These are phyloP conservation scores for Hydropsyche tenuis DNA, from an alignment of 1,140 invertebrate species.

Conservation along the genomic window DNA sequence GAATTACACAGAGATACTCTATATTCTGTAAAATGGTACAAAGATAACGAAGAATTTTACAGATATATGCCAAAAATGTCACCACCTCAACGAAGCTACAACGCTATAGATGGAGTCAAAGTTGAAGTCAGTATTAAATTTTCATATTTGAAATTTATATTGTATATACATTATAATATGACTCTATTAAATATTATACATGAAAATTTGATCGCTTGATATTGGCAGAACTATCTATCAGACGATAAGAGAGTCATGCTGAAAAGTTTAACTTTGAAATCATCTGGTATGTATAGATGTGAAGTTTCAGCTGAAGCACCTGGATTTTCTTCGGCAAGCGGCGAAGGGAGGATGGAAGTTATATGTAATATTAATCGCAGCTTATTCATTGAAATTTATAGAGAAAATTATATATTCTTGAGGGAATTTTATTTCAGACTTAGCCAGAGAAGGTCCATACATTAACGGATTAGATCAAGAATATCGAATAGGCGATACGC, in stretches of 20 bases:
- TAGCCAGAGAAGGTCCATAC: slow-evolving; percentile 77
- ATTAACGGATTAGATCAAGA: slow-evolving; percentile 81
- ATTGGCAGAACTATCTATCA: slow-evolving; percentile 61
- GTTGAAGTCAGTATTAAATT: slow-evolving; percentile 71
- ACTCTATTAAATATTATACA: too few relatives aligned
- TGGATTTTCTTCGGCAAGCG: slow-evolving; percentile 71
- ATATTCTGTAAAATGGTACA: slow-evolving; percentile 87
- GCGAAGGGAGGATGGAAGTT: slow-evolving; percentile 74
- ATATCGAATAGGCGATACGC: slow-evolving; percentile 79
- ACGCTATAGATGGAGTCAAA: slow-evolving; percentile 71
- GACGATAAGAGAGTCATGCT: slow-evolving; percentile 68
- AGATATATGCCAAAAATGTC: slow-evolving; percentile 73
- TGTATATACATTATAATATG: neutral
- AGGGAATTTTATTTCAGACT: slow-evolving; percentile 64
- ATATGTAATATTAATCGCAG: slow-evolving; percentile 62
- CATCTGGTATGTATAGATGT: slow-evolving; percentile 74
- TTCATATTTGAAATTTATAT: neutral
- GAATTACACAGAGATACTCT: slow-evolving; percentile 73
- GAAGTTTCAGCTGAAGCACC: slow-evolving; percentile 81
- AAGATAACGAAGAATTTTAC: slow-evolving; percentile 88
- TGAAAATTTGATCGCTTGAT: neutral
- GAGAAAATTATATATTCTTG: too few relatives aligned
- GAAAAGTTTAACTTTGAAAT: slow-evolving; percentile 68
- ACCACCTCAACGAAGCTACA: slow-evolving; percentile 70
- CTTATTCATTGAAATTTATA: too few relatives aligned